Evolutionary conservation across 2,113 vertebrate species (phyloP), one percentile per base, ranked within the genome.

Genomic region (Epinephelus lanceolatus): DNA sequence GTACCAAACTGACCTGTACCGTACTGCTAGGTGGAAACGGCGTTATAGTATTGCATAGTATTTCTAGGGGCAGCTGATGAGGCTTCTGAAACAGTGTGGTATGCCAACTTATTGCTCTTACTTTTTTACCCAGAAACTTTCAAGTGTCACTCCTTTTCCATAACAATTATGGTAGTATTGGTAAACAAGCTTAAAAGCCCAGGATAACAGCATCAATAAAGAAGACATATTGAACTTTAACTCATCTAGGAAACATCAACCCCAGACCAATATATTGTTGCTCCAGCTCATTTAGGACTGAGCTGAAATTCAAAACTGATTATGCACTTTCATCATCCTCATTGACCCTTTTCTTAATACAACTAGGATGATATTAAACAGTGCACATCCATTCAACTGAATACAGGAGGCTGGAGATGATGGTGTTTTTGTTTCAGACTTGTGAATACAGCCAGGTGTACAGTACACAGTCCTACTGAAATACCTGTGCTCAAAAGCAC

Each of bases 291-390:
- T 27, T 74, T 47, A 42, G 47, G 37, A 40, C 55, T 6, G 33
- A 59, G 63, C 15, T 40, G 45, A 76, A 74, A 75, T 53, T 74
- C 65, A 30, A 71, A 85, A 45, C 73, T 81, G 69, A 81, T 59
- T n/a, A 59, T 71, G 13, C 73, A 25, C 52, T 81, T 81, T 78
- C 62, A 78, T 81, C 61, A 78, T 33, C 57, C 76, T 11, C 49
- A 51, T 47, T 19, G 33, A 53, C 27, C 51, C 25, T n/a, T 76
- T 63, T 57, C 14, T 4, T 14, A 49, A 27, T 25, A 25, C 13
- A 68, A 19, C 45, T 53, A 53, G 47, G 55, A 19, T 11, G 33
- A 30, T 21, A 53, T 68, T 57, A 83, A 75, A 67, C 49, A 56
- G 70, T 5, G 21, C 21, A 47, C 33, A 12, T 6, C 19, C 25